Evolutionary conservation across 92 coral and sea anemone genomes (phyloP).

Genomic region (Phenganax subtilis): DNA sequence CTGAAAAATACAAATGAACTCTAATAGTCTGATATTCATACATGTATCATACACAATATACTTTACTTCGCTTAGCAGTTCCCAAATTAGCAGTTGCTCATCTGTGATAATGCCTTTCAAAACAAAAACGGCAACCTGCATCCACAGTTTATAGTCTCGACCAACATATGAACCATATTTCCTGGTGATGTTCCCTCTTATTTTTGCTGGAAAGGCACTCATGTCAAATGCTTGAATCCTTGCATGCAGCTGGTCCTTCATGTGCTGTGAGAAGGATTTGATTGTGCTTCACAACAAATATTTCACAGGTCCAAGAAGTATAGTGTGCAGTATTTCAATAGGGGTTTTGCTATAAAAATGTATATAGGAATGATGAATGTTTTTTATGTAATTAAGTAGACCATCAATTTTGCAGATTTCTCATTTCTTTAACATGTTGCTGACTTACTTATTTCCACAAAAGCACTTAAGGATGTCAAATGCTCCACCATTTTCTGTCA

Average conservation of each 20-base stretch:
- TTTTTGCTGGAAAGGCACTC: constrained; percentile 7
- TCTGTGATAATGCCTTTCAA: constrained; percentile 12
- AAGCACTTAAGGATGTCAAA: constrained; percentile 2
- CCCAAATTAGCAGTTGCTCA: constrained; percentile 26
- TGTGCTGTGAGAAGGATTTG: background rate
- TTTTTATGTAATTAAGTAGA: no score
- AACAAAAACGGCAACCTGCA: constrained; percentile 21
- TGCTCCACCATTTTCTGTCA: constrained; percentile 4
- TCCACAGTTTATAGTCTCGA: constrained; percentile 17
- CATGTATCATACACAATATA: background rate
- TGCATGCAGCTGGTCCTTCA: background rate
- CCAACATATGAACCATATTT: constrained; percentile 29
- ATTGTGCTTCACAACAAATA: background rate
- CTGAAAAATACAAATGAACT: no score
- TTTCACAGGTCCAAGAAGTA: constrained; percentile 14
- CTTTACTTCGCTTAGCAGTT: constrained; percentile 17
- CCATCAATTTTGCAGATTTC: no score
- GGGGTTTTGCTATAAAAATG: constrained; percentile 22
- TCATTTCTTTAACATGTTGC: no score
- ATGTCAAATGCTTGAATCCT: background rate
- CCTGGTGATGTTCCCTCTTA: constrained; percentile 31
- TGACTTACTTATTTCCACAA: constrained; percentile 19
- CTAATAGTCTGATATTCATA: no score
- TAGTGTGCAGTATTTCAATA: constrained; percentile 7
- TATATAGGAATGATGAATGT: no score